Base-by-base conservation (phyloP, 2,113 vertebrate species). In the Eublepharis macularius region DNA sequence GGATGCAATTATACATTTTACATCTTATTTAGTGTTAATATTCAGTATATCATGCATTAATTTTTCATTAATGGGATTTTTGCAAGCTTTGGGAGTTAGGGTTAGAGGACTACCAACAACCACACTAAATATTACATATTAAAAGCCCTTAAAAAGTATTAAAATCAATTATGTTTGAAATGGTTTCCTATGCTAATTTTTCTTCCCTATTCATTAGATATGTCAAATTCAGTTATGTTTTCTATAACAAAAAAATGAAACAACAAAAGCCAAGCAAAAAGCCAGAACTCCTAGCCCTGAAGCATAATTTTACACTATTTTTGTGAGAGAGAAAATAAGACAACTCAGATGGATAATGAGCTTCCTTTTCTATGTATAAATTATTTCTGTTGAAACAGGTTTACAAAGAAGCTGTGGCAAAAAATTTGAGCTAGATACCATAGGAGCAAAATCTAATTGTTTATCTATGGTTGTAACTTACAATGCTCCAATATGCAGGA, bases 401-500 rank as follows among this genome's bases (percentile, higher is more conserved):
- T 79, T 3, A 63, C 36, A 79, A 63, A 65, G 26, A 49, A 45
- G 49, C 34, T 57, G 6, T 49, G 11, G 3, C 14, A 69, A 82
- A 21, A 51, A 39, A 57, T 24, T 82, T 73, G 47, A 82, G 45
- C 32, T 29, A n/a, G 14, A 72, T 32, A 54, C 11, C 17, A 34
- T 57, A 82, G 68, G 17, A 41, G 34, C 4, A 39, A 49, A 36
- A n/a, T 69, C 60, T 60, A 16, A 57, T 19, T 10, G 57, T 63
- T 63, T 9, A 29, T 63, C 60, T 63, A 29, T 10, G 9, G 7
- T 10, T 63, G 26, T 29, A 63, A 63, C 98, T 95, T 95, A 99
- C 98, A 97, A 97, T 89, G 98, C 96, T 88, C 96, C 96, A 39
- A 99, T 94, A 92, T 98, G 94, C 85, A 99, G 95, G 80, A 98